Evolutionary conservation across 2,888 invertebrate genomes (phyloP), one percentile per base, ranked within the genome.

Genomic region (Baronia brevicornis): DNA sequence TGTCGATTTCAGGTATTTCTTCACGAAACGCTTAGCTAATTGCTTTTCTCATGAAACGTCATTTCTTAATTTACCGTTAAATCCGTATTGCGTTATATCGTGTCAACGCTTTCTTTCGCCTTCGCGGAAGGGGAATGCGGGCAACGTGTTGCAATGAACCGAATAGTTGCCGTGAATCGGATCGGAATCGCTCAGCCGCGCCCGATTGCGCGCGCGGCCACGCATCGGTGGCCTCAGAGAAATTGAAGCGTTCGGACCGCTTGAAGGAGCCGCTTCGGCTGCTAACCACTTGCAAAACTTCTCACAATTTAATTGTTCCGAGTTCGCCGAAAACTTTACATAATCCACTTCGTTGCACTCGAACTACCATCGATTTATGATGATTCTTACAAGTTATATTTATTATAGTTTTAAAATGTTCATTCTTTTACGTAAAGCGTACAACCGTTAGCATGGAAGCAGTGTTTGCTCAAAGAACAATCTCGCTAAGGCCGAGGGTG

Each of bases 101-200:
- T 38, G 31, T 24, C 28, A 27, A 34, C 28, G 36, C 39, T 66
- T 69, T 66, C 56, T 51, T 60, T 64, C 46, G 56, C 56, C 51
- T 64, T 58, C 57, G 54, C 64, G 68, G 67, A 73, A 69, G 69
- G 54, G 49, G 61, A 58, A 55, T 51, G 54, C 48, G 55, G 60
- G 54, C 49, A 60, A 55, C 50, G 50, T 62, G 55, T 77, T 70
- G 77, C 71, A 77, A 67, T 73, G 74, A 40, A 48, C 44, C 53
- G 44, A 50, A 51, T 59, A 54, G 59, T 54, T 60, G 59, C 60
- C 61, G 64, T 68, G 68, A 75, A 77, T 78, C 71, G 67, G 73
- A 73, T 78, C 73, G 67, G 65, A 77, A 72, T 70, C 71, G 70
- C 54, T 75, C 67, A 67, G 70, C 65, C 74, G 78, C 71, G 71